These are phyloP conservation scores for Drosophila mimica DNA, from an alignment of 2,888 invertebrate genomes.

Conservation along the genomic window DNA sequence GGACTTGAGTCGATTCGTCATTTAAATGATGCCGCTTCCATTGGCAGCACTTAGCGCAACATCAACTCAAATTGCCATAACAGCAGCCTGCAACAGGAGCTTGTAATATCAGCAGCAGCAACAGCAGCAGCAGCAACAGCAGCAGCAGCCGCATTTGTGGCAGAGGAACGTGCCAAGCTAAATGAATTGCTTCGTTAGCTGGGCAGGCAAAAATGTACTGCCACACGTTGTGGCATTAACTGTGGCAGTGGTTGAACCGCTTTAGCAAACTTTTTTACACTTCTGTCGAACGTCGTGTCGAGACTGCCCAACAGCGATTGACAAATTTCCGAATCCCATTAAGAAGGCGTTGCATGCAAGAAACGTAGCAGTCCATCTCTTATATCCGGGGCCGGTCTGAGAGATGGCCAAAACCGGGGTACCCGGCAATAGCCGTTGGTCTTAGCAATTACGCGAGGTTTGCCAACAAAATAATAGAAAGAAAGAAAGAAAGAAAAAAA, in stretches of 20 bases:
- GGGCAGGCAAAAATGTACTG: constrained; percentile 48
- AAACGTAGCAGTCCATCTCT: constrained; percentile 19
- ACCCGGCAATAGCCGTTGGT: constrained; percentile 52
- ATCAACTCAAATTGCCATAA: constrained; percentile 71
- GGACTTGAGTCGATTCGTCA: constrained; percentile 74
- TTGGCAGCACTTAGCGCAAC: constrained; percentile 77
- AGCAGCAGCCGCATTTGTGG: constrained; percentile 17
- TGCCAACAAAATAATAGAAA: constrained; percentile 62
- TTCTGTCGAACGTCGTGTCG: constrained; percentile 58
- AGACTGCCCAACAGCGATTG: constrained; percentile 70
- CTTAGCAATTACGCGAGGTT: constrained; percentile 62
- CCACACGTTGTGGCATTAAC: constrained; percentile 8
- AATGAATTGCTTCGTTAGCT: constrained; percentile 81
- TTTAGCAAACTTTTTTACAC: constrained; percentile 68
- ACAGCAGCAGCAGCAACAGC: constrained; percentile 11
- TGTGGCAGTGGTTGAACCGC: constrained; percentile 51
- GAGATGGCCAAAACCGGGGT: constrained; percentile 60
- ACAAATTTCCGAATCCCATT: constrained; percentile 80
- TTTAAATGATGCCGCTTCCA: constrained; percentile 69
- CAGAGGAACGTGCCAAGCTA: constrained; percentile 73
- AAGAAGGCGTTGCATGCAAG: constrained; percentile 77
- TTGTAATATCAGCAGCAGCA: constrained; percentile 1
- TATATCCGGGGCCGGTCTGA: constrained; percentile 39
- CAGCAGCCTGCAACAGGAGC: constrained; percentile 8
- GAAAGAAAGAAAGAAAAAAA: not conserved